phyloP scores from a whole-genome alignment of 35 echinoderm and acorn worm species.

The Heliocidaris erythrogramma region DNA sequence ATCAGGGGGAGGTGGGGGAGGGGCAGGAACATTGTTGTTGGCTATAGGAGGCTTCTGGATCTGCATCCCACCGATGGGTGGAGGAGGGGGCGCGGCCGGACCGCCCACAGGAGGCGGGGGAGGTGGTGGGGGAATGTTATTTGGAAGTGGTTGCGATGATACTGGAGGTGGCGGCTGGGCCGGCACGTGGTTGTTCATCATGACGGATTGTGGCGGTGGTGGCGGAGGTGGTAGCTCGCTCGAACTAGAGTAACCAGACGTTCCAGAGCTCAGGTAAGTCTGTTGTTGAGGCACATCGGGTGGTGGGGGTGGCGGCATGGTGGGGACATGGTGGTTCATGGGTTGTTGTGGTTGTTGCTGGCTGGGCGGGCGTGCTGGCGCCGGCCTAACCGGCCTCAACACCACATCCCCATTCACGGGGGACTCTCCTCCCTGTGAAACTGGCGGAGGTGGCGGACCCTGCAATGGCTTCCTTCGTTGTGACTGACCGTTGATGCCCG shows the following conservation, averaged over 20 bases:
- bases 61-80: slow-evolving; percentile 41
- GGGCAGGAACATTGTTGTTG: slow-evolving; percentile 25
- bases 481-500: slow-evolving; percentile 44
- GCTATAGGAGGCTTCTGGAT: background rate
- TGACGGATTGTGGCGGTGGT: slow-evolving; percentile 60
- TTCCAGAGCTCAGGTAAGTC: slow-evolving; percentile 24
- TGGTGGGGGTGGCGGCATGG: slow-evolving; percentile 49
- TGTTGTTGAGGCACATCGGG: slow-evolving; percentile 44
- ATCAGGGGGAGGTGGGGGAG: slow-evolving; percentile 54
- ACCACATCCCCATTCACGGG: slow-evolving; percentile 59
- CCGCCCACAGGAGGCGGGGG: slow-evolving; percentile 55
- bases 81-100: slow-evolving; percentile 49
- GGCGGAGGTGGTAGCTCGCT: slow-evolving; percentile 48
- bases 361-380: slow-evolving; percentile 55
- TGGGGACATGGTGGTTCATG: slow-evolving; percentile 11
- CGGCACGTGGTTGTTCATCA: slow-evolving; percentile 30
- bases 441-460: slow-evolving; percentile 49
- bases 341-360: slow-evolving; percentile 6
- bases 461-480: slow-evolving; percentile 24
- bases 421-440: slow-evolving; percentile 36
- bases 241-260: slow-evolving; percentile 36
- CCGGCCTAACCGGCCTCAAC: slow-evolving; percentile 33
- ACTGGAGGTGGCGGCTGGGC: slow-evolving; percentile 44
- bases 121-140: slow-evolving; percentile 54
- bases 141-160: slow-evolving; percentile 32